A percentile compares a stretch with the other conserved stretches of the same genome.
Evolutionary conservation across 1,140 invertebrate genomes (phyloP).

Genomic region (Amphibalanus amphitrite): DNA sequence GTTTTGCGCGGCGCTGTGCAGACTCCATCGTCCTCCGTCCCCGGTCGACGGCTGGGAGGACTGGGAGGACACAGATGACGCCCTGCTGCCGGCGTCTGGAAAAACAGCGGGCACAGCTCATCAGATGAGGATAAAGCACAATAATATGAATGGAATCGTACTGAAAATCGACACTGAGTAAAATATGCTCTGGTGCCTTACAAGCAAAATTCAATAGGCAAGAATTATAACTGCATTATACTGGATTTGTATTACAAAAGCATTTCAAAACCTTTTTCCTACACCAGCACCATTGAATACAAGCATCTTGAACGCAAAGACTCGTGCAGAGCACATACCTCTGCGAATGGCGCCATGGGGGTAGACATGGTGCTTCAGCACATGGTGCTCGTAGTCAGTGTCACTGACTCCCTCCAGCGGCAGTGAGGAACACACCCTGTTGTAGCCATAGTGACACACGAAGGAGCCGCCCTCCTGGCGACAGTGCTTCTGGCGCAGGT

Average conservation of each 20-base stretch:
- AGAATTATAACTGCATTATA: no score
- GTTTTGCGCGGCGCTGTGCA: conserved; percentile 61
- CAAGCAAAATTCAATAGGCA: no score
- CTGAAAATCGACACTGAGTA: no score
- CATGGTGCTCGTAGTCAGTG: conserved; percentile 71
- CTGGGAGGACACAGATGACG: not conserved
- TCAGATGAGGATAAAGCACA: no score
- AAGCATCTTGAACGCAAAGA: no score
- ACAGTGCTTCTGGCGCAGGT: conserved; percentile 63
- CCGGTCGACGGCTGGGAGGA: conserved; percentile 15
- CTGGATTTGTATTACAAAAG: no score
- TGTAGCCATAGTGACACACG: conserved; percentile 74
- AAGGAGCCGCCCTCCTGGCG: conserved; percentile 72
- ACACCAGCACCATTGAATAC: no score
- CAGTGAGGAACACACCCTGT: conserved; percentile 64
- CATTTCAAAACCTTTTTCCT: no score
- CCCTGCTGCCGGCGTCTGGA: conserved; percentile 21
- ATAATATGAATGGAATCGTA: no score
- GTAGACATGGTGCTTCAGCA: conserved; percentile 58
- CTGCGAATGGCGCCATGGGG: conserved; percentile 5
- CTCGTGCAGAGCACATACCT: no score
- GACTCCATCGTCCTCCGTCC: conserved; percentile 32
- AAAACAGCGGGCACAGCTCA: conserved; percentile 5
- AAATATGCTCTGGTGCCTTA: no score
- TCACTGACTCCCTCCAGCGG: conserved; percentile 75